These are phyloP conservation scores for Scolanthus callimorphus DNA, from an alignment of 92 coral and sea anemone species.

Conservation along the genomic window DNA sequence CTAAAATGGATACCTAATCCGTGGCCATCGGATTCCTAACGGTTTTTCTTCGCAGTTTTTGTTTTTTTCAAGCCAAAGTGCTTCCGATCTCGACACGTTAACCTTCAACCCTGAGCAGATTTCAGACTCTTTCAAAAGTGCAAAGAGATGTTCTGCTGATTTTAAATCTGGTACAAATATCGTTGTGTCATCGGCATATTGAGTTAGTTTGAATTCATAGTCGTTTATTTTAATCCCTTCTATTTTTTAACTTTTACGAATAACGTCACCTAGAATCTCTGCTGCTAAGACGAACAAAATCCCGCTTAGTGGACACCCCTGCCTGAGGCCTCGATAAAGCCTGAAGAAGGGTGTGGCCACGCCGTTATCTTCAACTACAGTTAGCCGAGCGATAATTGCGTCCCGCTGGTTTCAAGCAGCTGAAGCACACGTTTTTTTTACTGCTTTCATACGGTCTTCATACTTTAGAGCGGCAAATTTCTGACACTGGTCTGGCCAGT, in stretches of 20 bases:
- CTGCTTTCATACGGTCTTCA: slow-evolving; percentile 24
- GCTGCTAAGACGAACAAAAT: neutral
- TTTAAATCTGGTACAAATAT: neutral
- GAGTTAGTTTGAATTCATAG: neutral
- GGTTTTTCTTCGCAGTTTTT: neutral
- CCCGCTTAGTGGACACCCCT: neutral
- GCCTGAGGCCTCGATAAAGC: neutral
- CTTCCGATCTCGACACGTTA: neutral
- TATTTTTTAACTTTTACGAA: too few species aligned
- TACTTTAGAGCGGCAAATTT: slow-evolving; percentile 26
- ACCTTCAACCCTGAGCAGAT: neutral
- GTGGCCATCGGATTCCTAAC: neutral
- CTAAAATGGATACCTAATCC: neutral
- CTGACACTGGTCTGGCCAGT: slow-evolving; percentile 45
- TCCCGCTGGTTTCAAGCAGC: slow-evolving; percentile 48
- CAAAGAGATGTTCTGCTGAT: neutral
- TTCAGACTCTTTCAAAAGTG: neutral
- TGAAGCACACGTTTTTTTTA: slow-evolving; percentile 56
- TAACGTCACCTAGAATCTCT: neutral
- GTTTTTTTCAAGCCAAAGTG: neutral
- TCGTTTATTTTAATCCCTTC: too few species aligned
- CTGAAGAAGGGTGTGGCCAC: neutral
- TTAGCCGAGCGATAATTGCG: slow-evolving; percentile 32
- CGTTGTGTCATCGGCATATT: neutral
- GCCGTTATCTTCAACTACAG: slow-evolving; percentile 7